Conservation (phyloP, 2,113 vertebrate genomes). For the Cynoglossus semilaevis region DNA sequence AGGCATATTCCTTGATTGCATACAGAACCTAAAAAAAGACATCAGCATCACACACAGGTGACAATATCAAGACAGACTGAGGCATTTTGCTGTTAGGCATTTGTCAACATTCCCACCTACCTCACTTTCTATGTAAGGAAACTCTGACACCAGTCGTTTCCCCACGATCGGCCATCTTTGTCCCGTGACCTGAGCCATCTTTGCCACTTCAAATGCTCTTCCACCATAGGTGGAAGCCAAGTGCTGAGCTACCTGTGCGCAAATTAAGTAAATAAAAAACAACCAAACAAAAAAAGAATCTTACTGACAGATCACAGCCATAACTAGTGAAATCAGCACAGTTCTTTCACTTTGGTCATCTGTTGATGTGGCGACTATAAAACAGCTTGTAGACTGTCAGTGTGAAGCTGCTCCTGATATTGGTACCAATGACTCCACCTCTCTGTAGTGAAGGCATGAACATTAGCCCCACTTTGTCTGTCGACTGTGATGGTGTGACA, state of each 20-base stretch:
- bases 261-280: background rate
- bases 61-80: background rate
- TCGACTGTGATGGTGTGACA: conserved; percentile 53
- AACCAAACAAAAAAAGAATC: background rate
- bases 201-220: conserved; percentile 92
- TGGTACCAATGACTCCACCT: conserved; percentile 23
- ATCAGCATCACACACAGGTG: background rate
- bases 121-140: conserved; percentile 97
- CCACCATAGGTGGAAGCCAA: conserved; percentile 87
- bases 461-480: conserved; percentile 28
- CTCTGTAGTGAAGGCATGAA: conserved; percentile 16
- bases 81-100: background rate
- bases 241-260: conserved; percentile 89
- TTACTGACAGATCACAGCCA: too few species aligned
- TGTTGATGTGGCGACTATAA: too few species aligned
- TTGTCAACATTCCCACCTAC: conserved; percentile 52
- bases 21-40: conserved; percentile 82
- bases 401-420: background rate
- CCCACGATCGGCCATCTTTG: conserved; percentile 95
- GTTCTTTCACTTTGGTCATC: too few species aligned
- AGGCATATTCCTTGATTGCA: conserved; percentile 91
- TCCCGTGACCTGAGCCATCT: conserved; percentile 92
- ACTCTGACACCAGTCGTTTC: conserved; percentile 92
- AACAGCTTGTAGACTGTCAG: too few species aligned
- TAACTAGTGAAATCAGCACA: too few species aligned